These are phyloP conservation scores for Drosophila multiciliata DNA, from an alignment of 2,888 invertebrate genomes.

Conservation along the genomic window DNA sequence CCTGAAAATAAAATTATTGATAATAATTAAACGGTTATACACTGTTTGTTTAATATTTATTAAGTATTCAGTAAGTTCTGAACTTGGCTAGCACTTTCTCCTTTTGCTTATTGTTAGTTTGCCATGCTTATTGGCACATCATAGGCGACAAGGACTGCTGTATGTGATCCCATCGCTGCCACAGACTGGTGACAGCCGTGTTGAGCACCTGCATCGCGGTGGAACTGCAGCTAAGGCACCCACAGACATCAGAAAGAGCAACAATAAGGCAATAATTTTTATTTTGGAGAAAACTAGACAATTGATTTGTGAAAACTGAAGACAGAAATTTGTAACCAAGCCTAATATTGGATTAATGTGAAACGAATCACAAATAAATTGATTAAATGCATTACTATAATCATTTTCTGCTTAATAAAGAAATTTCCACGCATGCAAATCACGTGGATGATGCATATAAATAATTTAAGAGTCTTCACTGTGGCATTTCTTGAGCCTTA, in stretches of 20 bases:
- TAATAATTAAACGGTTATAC: neutral
- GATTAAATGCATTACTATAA: neutral
- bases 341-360: neutral
- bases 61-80: neutral
- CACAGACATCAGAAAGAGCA: neutral
- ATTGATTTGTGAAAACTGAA: neutral
- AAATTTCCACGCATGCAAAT: slow-evolving; percentile 68
- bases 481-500: too few species aligned
- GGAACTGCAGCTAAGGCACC: too few species aligned
- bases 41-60: neutral
- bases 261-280: neutral
- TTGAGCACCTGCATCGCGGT: too few species aligned
- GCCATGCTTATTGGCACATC: too few species aligned
- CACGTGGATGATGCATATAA: slow-evolving; percentile 56
- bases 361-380: neutral
- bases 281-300: neutral
- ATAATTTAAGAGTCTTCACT: slow-evolving; percentile 62
- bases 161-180: too few species aligned
- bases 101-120: neutral
- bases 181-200: too few species aligned
- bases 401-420: neutral
- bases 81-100: neutral
- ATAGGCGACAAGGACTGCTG: too few species aligned
- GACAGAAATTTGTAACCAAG: neutral
- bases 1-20: too few species aligned